Evolutionary conservation across 2,797 vertebrate genomes (phyloP).

Genomic region (Halcyon leucocephala): DNA sequence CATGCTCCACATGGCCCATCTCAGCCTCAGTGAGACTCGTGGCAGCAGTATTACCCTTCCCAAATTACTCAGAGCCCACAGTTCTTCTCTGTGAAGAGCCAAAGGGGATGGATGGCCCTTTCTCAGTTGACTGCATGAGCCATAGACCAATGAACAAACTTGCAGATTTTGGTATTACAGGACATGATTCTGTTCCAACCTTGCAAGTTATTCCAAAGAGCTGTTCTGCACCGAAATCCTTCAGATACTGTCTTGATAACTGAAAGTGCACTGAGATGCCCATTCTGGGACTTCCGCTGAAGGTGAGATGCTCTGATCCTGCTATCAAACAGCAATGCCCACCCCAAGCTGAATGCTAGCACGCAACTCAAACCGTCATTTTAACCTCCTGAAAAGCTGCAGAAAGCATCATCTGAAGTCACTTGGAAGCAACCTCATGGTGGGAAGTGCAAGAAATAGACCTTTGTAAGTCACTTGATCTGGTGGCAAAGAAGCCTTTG

Average conservation of each 20-base stretch:
- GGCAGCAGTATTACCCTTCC: background rate
- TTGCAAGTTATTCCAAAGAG: background rate
- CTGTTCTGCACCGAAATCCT: background rate
- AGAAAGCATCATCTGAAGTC: background rate
- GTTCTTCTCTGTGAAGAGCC: background rate
- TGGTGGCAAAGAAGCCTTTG: background rate
- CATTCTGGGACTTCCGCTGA: background rate
- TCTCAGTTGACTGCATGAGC: background rate
- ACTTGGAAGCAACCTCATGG: background rate
- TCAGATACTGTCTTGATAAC: background rate
- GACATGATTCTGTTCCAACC: background rate
- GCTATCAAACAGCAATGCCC: background rate
- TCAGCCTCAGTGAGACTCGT: background rate
- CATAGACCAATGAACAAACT: background rate
- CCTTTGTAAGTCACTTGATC: background rate
- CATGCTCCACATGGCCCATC: background rate
- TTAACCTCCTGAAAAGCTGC: background rate
- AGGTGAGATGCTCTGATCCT: background rate
- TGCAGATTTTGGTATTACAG: background rate
- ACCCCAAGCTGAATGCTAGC: background rate
- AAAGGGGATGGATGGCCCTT: fast-evolving
- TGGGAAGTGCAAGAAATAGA: background rate
- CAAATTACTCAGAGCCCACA: background rate
- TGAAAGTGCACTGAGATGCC: background rate
- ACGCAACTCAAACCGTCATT: background rate